Conservation (phyloP, 2,113 vertebrate genomes). For the Barnardius zonarius region DNA sequence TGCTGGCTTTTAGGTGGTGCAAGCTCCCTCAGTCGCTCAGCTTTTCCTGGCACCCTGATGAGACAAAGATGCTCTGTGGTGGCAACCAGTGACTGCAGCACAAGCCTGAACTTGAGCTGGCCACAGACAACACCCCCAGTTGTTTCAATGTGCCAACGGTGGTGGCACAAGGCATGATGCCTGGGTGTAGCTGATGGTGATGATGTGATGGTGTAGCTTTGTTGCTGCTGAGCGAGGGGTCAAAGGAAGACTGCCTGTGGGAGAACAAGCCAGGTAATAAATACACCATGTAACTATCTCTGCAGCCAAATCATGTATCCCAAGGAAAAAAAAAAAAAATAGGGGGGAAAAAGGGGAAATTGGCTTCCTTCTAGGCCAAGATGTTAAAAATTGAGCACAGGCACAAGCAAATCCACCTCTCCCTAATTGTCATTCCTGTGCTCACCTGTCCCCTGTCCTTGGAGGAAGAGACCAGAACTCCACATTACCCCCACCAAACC, state of each 20-base stretch:
- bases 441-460: not conserved
- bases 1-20: not conserved
- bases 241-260: not conserved
- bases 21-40: not conserved
- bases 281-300: not conserved
- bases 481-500: accelerated
- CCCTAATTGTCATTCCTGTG: not conserved
- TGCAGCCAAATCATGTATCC: not conserved
- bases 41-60: not conserved
- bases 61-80: not conserved
- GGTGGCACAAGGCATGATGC: accelerated
- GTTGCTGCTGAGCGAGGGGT: not conserved
- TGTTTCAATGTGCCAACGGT: not conserved
- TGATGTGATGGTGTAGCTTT: not conserved
- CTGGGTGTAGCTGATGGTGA: not conserved
- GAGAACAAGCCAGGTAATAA: not conserved
- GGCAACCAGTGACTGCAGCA: not conserved
- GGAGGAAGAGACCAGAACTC: not conserved
- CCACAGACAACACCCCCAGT: not conserved
- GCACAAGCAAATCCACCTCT: not conserved
- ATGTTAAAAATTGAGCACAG: not conserved
- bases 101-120: accelerated
- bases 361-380: not conserved
- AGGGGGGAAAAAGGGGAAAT: not conserved
- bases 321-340: too few species aligned